Evolutionary conservation across 2,888 invertebrate species (phyloP), one percentile per base, ranked within the genome.

Genomic region (Agonopterix arenella): DNA sequence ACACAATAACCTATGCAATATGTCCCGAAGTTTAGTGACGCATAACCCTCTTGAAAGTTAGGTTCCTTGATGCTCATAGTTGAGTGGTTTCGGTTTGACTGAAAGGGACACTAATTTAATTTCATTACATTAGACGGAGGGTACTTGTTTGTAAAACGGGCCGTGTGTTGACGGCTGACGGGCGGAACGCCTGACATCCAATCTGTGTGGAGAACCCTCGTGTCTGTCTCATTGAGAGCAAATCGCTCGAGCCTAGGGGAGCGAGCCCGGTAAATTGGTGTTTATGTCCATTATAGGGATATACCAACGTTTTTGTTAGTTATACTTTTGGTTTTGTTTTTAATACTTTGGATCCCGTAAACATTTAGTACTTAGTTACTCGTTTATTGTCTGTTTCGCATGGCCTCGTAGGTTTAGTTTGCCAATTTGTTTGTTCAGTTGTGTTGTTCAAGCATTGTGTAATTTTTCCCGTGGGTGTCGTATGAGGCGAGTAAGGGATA

Each of bases 221-320:
- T 68, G 73, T 69, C 70, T 71, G 73, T 71, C 74, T 73, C 77
- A 76, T 81, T 80, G 80, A 82, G 71, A 73, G 68, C 76, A 76
- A 84, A 81, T 80, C 77, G 73, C 62, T 68, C 64, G 70, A 57
- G 61, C 61, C 28, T 50, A 50, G 59, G 60, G 57, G 55, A 60
- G 47, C 44, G 43, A 44, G 47, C 43, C 48, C 43, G 49, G 46
- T 40, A 48, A 53, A 50, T 52, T 52, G 52, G 45, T 46, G 18
- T 49, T 49, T 52, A 52, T 52, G 46, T 52, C 51, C 46, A 28
- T 28, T 28, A 28, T 28, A 7, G 28, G 7, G 28, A 28, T 28
- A 28, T 28, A 28, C 28, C 28, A 28, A 28, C 28, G 28, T 28
- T 28, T 28, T 28, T 28, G 28, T 5, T 28, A 28, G 28, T 28